Evolutionary conservation across 2,113 vertebrate species (phyloP), one percentile per base, ranked within the genome.

Genomic region (Chaetodon trifascialis): DNA sequence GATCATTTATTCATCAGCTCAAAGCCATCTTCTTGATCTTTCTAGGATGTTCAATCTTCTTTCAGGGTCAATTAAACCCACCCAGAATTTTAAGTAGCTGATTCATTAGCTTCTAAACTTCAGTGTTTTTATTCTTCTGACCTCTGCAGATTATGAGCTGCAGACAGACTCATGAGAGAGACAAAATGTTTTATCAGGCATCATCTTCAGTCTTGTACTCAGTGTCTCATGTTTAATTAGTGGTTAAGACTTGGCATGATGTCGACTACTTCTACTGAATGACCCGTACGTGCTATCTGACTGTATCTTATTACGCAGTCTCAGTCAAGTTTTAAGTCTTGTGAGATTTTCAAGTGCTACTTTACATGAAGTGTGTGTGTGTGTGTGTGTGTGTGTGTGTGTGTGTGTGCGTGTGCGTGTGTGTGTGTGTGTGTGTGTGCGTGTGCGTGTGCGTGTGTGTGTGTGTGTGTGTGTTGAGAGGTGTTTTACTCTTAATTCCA

Each of bases 401-500:
- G 11, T 1, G 1, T 23, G 6, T 2, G 3, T 30, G n/a, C 30
- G n/a, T 11, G 5, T 9, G 4, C n/a, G n/a, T n/a, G n/a, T n/a
- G n/a, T n/a, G 1, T 55, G 11, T 1, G 1, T 23, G 6, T 2
- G 3, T 30, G n/a, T 46, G n/a, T 11, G 5, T 9, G 4, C n/a
- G n/a, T n/a, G n/a, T n/a, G n/a, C n/a, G 1, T 55, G 11, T 1
- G 1, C 16, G 6, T 2, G 3, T 30, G n/a, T 46, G n/a, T 11
- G 5, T 9, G 4, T 49, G 23, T 16, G 30, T 30, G 30, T 40
- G 4, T n/a, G 11, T 1, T 52, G 25, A n/a, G 21, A 5, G 1
- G 4, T 7, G 12, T 49, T 46, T 81, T 90, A 96, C 96, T 95
- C 94, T 83, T 85, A 19, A 92, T 83, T 40, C 95, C 95, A 67